Conservation (phyloP, 2,113 vertebrate genomes). For the Pomatorhinus ruficollis region DNA sequence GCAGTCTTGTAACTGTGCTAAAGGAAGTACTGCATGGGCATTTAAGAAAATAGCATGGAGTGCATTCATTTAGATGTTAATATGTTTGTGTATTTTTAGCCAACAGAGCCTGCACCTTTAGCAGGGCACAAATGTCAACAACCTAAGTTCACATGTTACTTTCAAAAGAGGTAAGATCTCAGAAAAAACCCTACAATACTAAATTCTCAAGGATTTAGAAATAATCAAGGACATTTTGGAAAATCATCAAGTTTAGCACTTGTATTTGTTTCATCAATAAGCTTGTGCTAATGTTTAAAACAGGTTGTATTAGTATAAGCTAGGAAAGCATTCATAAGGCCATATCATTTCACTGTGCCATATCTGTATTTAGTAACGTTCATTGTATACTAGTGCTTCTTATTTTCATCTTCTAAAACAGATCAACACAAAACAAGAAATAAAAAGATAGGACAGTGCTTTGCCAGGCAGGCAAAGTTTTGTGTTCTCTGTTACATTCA, state of each 20-base stretch:
- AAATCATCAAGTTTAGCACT: neutral
- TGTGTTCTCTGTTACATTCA: neutral
- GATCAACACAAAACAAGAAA: neutral
- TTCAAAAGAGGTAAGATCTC: neutral
- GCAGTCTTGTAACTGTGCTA: neutral
- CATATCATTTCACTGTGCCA: neutral
- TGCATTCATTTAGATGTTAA: neutral
- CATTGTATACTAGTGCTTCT: neutral
- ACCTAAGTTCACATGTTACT: fast-evolving
- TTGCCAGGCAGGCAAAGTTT: neutral
- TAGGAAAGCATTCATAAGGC: neutral
- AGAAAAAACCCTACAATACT: neutral
- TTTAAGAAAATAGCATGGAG: neutral
- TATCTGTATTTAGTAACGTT: neutral
- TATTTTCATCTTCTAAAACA: neutral
- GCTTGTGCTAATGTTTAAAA: neutral
- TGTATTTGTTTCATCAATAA: neutral
- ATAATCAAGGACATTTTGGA: neutral
- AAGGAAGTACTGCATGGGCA: neutral
- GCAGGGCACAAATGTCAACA: neutral
- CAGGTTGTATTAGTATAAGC: neutral
- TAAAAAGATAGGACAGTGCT: neutral
- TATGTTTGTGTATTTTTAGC: neutral
- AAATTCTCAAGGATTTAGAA: neutral
- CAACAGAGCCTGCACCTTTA: neutral